Percentiles rank a stretch among this genome's conserved stretches.
Evolutionary conservation across 2,888 invertebrate species (phyloP).

Genomic region (Catonia carolina): DNA sequence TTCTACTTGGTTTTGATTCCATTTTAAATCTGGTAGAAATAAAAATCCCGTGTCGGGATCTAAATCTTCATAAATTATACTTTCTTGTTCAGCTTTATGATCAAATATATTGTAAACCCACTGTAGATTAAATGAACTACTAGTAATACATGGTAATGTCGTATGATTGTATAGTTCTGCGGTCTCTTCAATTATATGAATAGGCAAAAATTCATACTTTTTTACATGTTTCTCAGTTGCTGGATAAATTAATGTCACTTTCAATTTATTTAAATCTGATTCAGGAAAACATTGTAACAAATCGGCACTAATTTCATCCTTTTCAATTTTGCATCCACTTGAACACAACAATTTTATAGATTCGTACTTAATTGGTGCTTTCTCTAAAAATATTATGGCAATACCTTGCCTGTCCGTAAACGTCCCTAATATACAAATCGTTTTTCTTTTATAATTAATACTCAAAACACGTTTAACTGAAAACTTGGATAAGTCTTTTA

Average conservation of each 20-base stretch:
- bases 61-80: constrained; percentile 75
- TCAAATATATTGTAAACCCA: constrained; percentile 97
- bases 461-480: too few species aligned
- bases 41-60: constrained; percentile 78
- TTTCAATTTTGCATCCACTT: too few species aligned
- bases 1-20: constrained; percentile 74
- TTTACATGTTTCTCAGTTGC: constrained; percentile 87
- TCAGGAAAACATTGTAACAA: too few species aligned
- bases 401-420: too few species aligned
- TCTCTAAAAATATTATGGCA: too few species aligned
- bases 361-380: too few species aligned
- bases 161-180: constrained; percentile 69
- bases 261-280: too few species aligned
- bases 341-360: too few species aligned
- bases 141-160: constrained; percentile 67
- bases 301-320: too few species aligned
- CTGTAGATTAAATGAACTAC: constrained; percentile 72
- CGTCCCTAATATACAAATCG: too few species aligned
- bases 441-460: too few species aligned
- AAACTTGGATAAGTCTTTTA: too few species aligned
- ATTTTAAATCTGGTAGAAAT: constrained; percentile 89
- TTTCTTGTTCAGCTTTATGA: constrained; percentile 81
- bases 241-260: constrained; percentile 85
- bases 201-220: constrained; percentile 71
- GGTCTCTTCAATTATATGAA: constrained; percentile 77